Percentiles rank a stretch among this genome's conserved stretches.
These are phyloP conservation scores for Deroplatys truncata DNA, from an alignment of 2,888 invertebrate genomes.

Conservation along the genomic window DNA sequence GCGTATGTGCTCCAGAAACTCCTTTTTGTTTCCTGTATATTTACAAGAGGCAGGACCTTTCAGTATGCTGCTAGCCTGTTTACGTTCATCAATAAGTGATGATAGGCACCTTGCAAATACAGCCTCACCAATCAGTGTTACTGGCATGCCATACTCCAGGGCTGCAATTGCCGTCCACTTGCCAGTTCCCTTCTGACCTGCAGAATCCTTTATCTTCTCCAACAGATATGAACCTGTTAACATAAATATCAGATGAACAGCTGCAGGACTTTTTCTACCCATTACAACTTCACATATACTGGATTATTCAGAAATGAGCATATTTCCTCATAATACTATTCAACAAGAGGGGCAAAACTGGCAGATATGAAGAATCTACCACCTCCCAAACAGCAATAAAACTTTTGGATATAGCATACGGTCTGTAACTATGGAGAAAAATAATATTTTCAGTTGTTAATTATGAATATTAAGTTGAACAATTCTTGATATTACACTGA, in stretches of 20 bases:
- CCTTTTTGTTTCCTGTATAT: conserved; percentile 67
- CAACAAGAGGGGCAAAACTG: too few relatives aligned
- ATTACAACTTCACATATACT: too few relatives aligned
- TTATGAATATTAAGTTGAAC: too few relatives aligned
- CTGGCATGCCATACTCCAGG: conserved; percentile 92
- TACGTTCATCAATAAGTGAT: conserved; percentile 82
- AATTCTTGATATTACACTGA: too few relatives aligned
- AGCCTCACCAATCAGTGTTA: conserved; percentile 97
- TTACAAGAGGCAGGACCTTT: conserved; percentile 59
- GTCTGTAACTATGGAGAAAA: too few relatives aligned
- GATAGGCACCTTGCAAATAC: conserved; percentile 96
- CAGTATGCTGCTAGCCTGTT: conserved; percentile 72
- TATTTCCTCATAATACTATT: too few relatives aligned
- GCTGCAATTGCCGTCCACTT: conserved; percentile 99
- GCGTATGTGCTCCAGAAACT: conserved; percentile 79
- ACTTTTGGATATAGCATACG: too few relatives aligned
- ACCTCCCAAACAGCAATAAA: too few relatives aligned
- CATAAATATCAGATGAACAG: background rate
- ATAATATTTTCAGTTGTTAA: too few relatives aligned
- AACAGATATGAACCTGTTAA: conserved; percentile 64
- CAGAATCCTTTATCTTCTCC: conserved; percentile 91
- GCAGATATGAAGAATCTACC: too few relatives aligned
- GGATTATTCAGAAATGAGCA: too few relatives aligned
- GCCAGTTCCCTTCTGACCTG: conserved; percentile 98
- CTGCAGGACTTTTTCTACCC: too few relatives aligned